Percentiles rank a stretch among this genome's conserved stretches.
Evolutionary conservation across 1,140 invertebrate genomes (phyloP).

Genomic region (Yoshiicerus persimilis): DNA sequence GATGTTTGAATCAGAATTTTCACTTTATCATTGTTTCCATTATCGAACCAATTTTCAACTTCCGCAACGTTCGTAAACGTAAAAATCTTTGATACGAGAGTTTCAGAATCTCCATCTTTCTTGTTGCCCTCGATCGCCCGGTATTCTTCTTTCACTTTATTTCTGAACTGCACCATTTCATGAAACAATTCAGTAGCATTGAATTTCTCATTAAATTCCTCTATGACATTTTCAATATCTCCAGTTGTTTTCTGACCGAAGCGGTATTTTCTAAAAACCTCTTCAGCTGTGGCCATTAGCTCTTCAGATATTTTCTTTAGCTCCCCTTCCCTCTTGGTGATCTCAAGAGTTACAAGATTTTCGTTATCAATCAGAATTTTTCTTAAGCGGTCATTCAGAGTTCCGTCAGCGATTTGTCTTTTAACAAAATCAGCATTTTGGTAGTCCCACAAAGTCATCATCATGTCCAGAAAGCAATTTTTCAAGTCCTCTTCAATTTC

Average conservation of each 20-base stretch:
- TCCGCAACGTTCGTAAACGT: neutral
- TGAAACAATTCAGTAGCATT: neutral
- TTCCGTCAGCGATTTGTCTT: neutral
- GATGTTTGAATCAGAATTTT: neutral
- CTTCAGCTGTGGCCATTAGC: neutral
- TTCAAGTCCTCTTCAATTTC: neutral
- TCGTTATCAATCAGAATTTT: neutral
- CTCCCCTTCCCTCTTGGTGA: neutral
- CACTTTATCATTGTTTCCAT: neutral
- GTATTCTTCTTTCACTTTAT: neutral
- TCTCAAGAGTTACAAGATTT: neutral
- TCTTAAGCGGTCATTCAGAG: neutral
- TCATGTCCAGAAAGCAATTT: neutral
- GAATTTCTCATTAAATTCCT: neutral
- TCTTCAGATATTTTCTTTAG: neutral
- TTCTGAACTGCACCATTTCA: neutral
- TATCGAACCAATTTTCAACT: neutral
- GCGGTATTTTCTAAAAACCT: neutral
- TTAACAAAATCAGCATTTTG: neutral
- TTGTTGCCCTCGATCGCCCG: neutral
- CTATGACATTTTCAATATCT: neutral
- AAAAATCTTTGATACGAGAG: neutral
- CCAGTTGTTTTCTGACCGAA: neutral
- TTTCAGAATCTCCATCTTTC: neutral
- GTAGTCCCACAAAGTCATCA: neutral